phyloP scores from a whole-genome alignment of 2,797 vertebrate genomes.

The Diplodus puntazzo region DNA sequence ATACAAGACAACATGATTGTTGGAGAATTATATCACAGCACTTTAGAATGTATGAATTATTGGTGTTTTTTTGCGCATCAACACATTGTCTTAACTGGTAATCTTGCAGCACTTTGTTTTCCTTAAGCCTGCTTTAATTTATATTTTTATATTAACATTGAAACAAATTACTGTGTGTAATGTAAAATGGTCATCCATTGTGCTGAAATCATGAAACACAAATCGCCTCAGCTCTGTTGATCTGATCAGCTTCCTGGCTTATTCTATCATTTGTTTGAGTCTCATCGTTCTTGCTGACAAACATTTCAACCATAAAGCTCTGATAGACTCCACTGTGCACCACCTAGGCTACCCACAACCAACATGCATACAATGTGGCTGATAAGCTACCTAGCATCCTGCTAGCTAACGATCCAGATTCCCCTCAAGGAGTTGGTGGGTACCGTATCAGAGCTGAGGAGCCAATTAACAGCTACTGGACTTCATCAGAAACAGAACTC shows the following conservation, averaged over 20 bases:
- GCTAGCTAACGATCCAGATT: neutral
- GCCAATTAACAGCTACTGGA: neutral
- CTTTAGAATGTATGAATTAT: constrained; percentile 55
- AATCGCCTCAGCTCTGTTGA: neutral
- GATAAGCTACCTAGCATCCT: neutral
- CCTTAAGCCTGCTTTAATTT: constrained; percentile 28
- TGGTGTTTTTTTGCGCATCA: constrained; percentile 49
- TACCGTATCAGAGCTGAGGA: constrained; percentile 5
- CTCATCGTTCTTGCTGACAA: constrained; percentile 9
- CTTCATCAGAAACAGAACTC: neutral
- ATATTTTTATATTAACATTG: constrained; percentile 41
- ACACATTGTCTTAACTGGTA: constrained; percentile 48
- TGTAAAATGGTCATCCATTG: constrained; percentile 10
- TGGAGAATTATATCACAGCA: constrained; percentile 45
- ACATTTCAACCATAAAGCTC: constrained; percentile 5
- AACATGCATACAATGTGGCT: neutral
- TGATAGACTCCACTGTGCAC: neutral
- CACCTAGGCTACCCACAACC: neutral
- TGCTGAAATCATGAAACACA: constrained; percentile 9
- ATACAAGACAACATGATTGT: constrained; percentile 56
- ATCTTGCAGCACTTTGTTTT: constrained; percentile 23
- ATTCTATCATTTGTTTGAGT: constrained; percentile 4
- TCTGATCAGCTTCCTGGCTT: neutral
- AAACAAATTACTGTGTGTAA: constrained; percentile 16
- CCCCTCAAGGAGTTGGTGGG: neutral